Evolutionary conservation across 2,888 invertebrate species (phyloP).

Genomic region (Tubulanus polymorphus): DNA sequence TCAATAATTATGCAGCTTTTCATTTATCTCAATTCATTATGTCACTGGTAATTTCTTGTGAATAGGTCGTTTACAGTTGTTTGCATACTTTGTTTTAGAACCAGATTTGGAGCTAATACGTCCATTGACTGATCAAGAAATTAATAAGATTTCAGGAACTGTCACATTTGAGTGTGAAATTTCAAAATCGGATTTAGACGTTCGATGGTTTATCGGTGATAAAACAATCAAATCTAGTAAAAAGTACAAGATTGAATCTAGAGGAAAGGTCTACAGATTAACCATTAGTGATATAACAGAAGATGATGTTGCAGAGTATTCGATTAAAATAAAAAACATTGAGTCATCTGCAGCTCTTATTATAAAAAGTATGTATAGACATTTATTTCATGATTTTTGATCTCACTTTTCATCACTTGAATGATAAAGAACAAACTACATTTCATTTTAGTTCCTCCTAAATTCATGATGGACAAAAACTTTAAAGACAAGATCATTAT

Average conservation of each 20-base stretch:
- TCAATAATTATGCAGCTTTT: too few relatives aligned
- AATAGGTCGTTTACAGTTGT: too few relatives aligned
- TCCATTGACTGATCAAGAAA: constrained; percentile 38
- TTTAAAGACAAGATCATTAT: constrained; percentile 44
- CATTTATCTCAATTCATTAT: too few relatives aligned
- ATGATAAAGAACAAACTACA: not conserved
- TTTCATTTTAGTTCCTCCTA: constrained; percentile 36
- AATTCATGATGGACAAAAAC: constrained; percentile 39
- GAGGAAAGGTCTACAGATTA: constrained; percentile 41
- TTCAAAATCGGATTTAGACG: constrained; percentile 64
- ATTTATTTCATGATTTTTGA: not conserved
- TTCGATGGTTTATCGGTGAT: constrained; percentile 73
- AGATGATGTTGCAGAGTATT: constrained; percentile 45
- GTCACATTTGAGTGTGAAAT: constrained; percentile 70
- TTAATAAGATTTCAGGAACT: constrained; percentile 38
- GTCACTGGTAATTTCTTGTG: too few relatives aligned
- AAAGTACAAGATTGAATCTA: constrained; percentile 41
- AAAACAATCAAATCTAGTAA: constrained; percentile 68
- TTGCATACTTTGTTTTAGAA: too few relatives aligned
- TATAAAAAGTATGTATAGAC: constrained; percentile 42
- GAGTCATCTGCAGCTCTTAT: constrained; percentile 43
- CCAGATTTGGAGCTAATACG: constrained; percentile 40
- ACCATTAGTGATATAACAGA: constrained; percentile 35
- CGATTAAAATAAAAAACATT: constrained; percentile 36
- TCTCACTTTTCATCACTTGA: not conserved